These are phyloP conservation scores for Nanorana parkeri DNA, from an alignment of 2,113 vertebrate species.

Conservation along the genomic window DNA sequence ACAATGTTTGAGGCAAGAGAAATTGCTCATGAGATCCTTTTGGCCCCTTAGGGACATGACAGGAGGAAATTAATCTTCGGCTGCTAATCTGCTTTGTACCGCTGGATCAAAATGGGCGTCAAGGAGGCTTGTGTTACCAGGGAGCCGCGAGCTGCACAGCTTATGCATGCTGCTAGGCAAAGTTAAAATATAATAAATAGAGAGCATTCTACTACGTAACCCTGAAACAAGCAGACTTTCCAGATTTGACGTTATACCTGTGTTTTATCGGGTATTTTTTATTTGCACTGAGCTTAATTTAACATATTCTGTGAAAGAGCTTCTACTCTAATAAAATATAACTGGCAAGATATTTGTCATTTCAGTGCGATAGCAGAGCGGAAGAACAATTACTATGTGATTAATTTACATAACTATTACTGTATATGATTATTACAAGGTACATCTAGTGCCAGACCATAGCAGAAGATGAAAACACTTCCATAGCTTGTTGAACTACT, in stretches of 20 bases:
- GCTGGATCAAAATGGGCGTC: constrained; percentile 69
- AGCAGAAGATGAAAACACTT: too few relatives aligned
- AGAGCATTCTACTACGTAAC: background rate
- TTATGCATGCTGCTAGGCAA: background rate
- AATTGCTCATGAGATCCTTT: constrained; percentile 74
- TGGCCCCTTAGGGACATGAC: constrained; percentile 72
- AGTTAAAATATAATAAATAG: constrained; percentile 34
- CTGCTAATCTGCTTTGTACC: constrained; percentile 71
- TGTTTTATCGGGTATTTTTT: too few relatives aligned
- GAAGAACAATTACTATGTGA: too few relatives aligned
- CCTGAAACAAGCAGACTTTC: background rate
- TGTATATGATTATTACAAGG: too few relatives aligned
- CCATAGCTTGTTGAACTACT: too few relatives aligned
- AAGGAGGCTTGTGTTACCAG: constrained; percentile 60
- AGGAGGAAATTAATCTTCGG: constrained; percentile 77
- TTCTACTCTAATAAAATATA: too few relatives aligned
- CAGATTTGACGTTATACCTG: background rate
- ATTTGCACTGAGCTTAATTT: too few relatives aligned
- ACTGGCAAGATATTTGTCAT: too few relatives aligned
- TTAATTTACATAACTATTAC: too few relatives aligned
- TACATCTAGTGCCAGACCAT: too few relatives aligned
- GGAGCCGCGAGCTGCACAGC: constrained; percentile 59
- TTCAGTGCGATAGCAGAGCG: too few relatives aligned
- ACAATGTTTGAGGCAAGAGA: constrained; percentile 68
- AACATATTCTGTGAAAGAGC: too few relatives aligned